Evolutionary conservation across 2,797 vertebrate species (phyloP).

Genomic region (Columba guinea): DNA sequence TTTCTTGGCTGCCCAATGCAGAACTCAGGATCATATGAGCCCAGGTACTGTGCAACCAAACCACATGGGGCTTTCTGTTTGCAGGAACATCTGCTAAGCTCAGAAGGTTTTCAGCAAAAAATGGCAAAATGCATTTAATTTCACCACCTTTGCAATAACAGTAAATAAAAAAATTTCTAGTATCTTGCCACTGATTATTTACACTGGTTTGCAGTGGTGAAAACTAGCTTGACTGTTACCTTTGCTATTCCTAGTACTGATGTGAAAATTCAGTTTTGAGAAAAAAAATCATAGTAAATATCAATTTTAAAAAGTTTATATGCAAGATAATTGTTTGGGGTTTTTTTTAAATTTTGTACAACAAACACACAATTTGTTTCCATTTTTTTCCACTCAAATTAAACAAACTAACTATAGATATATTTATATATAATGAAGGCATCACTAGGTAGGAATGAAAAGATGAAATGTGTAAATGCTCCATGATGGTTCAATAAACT

Average conservation of each 20-base stretch:
- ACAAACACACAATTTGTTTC: background rate
- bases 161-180: background rate
- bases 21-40: no score
- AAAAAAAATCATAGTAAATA: background rate
- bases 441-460: background rate
- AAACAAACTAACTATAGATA: background rate
- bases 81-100: accelerated
- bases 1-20: background rate
- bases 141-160: background rate
- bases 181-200: background rate
- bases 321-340: background rate
- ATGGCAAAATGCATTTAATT: background rate
- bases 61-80: background rate
- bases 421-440: background rate
- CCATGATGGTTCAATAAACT: background rate
- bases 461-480: background rate
- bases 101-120: background rate
- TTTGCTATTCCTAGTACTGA: background rate
- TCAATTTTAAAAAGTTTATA: background rate
- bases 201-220: background rate
- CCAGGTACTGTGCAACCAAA: background rate
- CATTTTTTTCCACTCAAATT: background rate
- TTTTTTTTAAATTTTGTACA: background rate
- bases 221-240: background rate
- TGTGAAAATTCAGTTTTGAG: background rate